Evolutionary conservation across 2,797 vertebrate species (phyloP).

Genomic region (Oreochromis grahami): DNA sequence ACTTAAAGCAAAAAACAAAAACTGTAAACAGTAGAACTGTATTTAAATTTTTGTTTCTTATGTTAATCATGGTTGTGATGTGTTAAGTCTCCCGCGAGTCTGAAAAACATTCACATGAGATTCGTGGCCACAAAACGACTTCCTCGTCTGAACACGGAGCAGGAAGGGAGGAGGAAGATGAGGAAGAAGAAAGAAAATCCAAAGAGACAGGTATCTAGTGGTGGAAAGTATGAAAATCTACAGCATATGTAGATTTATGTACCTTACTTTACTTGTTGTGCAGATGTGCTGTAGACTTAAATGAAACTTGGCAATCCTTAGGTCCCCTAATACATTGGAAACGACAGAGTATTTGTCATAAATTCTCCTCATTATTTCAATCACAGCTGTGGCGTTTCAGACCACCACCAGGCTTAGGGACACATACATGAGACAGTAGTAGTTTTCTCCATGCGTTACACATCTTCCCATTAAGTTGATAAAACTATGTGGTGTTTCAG

Average conservation of each 20-base stretch:
- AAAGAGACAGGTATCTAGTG: not conserved
- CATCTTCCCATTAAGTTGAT: not conserved
- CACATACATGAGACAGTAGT: not conserved
- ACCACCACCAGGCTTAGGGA: not conserved
- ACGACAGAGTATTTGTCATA: not conserved
- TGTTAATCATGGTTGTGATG: not conserved
- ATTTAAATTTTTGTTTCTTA: not conserved
- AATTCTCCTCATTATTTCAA: not conserved
- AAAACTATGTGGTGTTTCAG: not conserved
- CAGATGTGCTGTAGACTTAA: not conserved
- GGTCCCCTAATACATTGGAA: not conserved
- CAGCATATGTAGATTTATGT: not conserved
- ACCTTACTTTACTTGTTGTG: not conserved
- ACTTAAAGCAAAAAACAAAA: not conserved
- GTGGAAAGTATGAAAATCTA: not conserved
- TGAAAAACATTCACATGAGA: not conserved
- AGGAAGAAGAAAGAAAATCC: not conserved
- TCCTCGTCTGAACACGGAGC: not conserved
- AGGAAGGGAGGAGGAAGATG: not conserved
- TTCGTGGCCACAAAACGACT: not conserved
- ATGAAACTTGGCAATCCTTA: not conserved
- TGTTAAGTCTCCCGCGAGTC: not conserved
- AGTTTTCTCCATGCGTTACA: not conserved
- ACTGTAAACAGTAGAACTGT: not conserved
- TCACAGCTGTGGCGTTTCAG: slow-evolving; percentile 12